Conservation (phyloP, 1,140 invertebrate species). For the Drosophila ironensis region DNA sequence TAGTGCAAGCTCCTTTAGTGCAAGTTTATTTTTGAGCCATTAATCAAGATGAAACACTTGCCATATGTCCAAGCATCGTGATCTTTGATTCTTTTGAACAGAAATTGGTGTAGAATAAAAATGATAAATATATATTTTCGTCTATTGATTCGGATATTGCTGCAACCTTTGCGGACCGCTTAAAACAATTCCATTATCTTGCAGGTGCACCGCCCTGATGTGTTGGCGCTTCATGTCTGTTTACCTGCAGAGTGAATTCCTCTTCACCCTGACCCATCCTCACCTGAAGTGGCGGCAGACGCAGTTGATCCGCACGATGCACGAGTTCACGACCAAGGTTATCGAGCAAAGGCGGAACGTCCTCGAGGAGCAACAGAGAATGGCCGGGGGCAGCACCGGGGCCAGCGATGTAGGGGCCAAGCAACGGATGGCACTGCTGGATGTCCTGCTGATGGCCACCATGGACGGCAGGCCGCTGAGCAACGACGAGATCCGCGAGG, state of each 20-base stretch:
- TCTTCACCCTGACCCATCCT: constrained; percentile 62
- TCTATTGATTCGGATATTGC: no score
- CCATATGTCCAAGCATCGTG: no score
- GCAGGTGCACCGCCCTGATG: constrained; percentile 59
- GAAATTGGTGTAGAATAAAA: no score
- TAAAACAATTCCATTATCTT: no score
- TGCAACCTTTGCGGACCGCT: no score
- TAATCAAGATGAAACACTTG: no score
- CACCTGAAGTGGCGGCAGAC: constrained; percentile 83
- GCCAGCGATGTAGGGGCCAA: constrained; percentile 69
- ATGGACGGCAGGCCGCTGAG: constrained; percentile 83
- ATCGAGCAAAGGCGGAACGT: constrained; percentile 75
- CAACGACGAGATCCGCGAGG: constrained; percentile 86
- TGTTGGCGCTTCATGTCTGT: constrained; percentile 58
- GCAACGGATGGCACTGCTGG: constrained; percentile 86
- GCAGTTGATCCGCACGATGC: constrained; percentile 85
- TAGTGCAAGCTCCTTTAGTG: no score
- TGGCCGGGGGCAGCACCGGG: not conserved
- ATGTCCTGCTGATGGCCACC: constrained; percentile 85
- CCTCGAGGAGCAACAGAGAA: constrained; percentile 30
- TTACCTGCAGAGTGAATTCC: constrained; percentile 51
- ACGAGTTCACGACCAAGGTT: constrained; percentile 86
- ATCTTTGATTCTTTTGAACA: no score
- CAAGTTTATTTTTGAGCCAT: no score
- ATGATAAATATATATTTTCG: no score